Base-by-base conservation (phyloP, 2,888 invertebrate genomes). In the Drosophila flavopinicola region DNA sequence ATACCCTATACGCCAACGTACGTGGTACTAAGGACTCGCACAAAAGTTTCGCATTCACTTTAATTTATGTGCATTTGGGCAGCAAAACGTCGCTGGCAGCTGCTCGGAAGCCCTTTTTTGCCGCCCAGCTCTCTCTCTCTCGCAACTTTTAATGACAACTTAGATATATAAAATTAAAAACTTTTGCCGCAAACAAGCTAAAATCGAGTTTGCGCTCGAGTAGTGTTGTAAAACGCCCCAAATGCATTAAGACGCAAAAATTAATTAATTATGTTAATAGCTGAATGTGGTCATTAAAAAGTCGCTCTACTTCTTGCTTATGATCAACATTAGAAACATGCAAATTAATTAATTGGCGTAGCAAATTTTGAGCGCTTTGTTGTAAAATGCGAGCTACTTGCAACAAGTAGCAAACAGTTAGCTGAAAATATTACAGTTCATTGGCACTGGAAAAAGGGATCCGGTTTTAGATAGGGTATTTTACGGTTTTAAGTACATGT, bases 261-360 rank as follows among this genome's bases (percentile, higher is more conserved):
- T 51, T 63, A 23, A 51, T 57, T 52, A 42, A 53, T 78, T 72
- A 78, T 82, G 78, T 17, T 69, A 72, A 78, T 72, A 56, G 33
- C 9, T 11, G 11, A 35, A 13, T 9, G 33, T 37, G 17, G 32
- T 33, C 42, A 73, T 73, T 60, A 57, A 25, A 54, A 56, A 42
- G 30, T 37, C 42, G 54, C 35, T 45, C 38, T 32, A 32, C 29
- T 41, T 32, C 32, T 23, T 35, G 47, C 35, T 48, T 23, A 27
- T 6, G 42, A 24, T 48, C 58, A 32, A 9, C 20, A 61, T 41
- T 48, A 42, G 49, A 49, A 47, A 64, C 56, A 61, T 75, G 61
- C 64, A 61, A 59, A 61, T 72, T 71, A 65, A 71, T 71, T 67
- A 59, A 64, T 61, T 78, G 9, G 11, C 41, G 4, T 2, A 15